phyloP scores from a whole-genome alignment of 2,797 vertebrate genomes.

The Macroramphosus scolopax region DNA sequence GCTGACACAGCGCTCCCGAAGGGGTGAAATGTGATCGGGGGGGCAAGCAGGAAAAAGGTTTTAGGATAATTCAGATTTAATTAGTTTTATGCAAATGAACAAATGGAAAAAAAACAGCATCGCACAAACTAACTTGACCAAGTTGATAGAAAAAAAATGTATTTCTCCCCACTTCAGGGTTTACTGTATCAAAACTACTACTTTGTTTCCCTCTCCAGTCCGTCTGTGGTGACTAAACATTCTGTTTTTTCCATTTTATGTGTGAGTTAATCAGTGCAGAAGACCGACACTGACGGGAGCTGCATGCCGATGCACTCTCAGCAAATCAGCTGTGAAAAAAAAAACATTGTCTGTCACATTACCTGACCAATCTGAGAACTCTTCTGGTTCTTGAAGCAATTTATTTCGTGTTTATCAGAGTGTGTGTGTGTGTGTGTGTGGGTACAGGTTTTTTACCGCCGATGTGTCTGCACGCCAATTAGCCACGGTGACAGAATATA shows the following conservation, averaged over 20 bases:
- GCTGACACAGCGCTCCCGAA: conserved; percentile 24
- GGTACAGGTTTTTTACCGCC: no score
- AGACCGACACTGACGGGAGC: no score
- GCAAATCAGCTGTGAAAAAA: conserved; percentile 27
- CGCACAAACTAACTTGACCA: no score
- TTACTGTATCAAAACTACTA: neutral
- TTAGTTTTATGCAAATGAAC: conserved; percentile 7
- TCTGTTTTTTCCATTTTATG: neutral
- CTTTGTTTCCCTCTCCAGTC: neutral
- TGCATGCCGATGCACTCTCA: no score
- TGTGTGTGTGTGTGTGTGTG: no score
- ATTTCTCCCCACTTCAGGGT: no score
- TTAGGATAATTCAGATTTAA: conserved; percentile 2
- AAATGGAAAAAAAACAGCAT: no score
- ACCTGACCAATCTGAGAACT: conserved; percentile 11
- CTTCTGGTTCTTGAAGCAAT: conserved; percentile 17
- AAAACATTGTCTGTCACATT: conserved; percentile 25
- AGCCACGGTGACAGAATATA: conserved; percentile 1
- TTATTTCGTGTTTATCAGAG: no score
- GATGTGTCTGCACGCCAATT: conserved; percentile 17
- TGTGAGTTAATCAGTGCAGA: conserved; percentile 13
- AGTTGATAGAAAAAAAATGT: no score
- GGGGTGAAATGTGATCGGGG: conserved; percentile 5
- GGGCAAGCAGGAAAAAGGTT: neutral
- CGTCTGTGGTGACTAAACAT: no score